Percentiles rank a stretch among this genome's conserved stretches.
phyloP scores from a whole-genome alignment of 2,113 vertebrate genomes.

The Thryonomys swinderianus region DNA sequence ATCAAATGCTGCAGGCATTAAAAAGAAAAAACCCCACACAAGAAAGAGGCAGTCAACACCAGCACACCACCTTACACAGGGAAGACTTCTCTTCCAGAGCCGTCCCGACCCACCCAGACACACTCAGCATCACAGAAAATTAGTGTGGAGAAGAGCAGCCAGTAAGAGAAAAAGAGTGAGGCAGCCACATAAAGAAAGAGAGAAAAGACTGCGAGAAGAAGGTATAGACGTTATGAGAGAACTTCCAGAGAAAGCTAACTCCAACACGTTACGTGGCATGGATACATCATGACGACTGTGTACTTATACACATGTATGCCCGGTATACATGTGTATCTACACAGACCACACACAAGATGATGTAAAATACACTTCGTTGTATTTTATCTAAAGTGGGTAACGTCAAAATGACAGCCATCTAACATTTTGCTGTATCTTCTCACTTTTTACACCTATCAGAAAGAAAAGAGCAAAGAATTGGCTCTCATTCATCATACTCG shows the following conservation, averaged over 20 bases:
- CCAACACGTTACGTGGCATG: conserved; percentile 79
- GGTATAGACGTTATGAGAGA: conserved; percentile 64
- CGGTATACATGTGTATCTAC: conserved; percentile 86
- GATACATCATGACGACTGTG: conserved; percentile 82
- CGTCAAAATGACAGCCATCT: conserved; percentile 85
- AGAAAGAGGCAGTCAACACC: conserved; percentile 77
- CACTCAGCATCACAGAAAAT: conserved; percentile 84
- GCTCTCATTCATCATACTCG: conserved; percentile 80
- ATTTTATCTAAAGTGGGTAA: conserved; percentile 88
- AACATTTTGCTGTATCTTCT: conserved; percentile 88
- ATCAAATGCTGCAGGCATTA: conserved; percentile 77
- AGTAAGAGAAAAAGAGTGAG: conserved; percentile 78
- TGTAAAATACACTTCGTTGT: conserved; percentile 89
- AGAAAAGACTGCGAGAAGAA: conserved; percentile 68
- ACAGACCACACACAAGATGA: conserved; percentile 84
- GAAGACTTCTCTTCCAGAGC: conserved; percentile 77
- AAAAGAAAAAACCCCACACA: conserved; percentile 42
- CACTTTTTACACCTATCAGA: conserved; percentile 87
- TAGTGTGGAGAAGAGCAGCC: conserved; percentile 84
- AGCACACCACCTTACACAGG: conserved; percentile 74
- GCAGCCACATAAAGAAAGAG: conserved; percentile 78
- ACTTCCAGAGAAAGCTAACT: conserved; percentile 80
- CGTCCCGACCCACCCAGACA: conserved; percentile 76
- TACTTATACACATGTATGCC: conserved; percentile 86
- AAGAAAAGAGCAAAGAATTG: conserved; percentile 86